Conservation (phyloP, 2,113 vertebrate genomes). For the Trematomus loennbergii region DNA sequence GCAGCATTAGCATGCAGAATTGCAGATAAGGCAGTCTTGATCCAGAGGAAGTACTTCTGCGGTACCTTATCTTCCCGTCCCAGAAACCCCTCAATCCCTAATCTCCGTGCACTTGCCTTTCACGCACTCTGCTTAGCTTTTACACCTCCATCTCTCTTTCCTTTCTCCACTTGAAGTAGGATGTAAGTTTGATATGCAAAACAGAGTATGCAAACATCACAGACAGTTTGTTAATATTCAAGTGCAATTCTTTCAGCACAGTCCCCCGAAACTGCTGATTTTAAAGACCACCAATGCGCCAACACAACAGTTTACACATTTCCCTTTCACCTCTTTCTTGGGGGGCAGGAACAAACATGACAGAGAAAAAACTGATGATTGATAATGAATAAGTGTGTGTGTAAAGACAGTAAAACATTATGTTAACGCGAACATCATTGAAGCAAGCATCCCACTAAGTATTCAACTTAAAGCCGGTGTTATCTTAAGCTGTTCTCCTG, state of each 20-base stretch:
- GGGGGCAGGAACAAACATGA: background rate
- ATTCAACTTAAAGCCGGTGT: background rate
- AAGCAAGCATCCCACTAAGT: background rate
- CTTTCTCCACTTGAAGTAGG: background rate
- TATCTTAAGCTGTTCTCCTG: background rate
- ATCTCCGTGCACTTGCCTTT: slow-evolving; percentile 27
- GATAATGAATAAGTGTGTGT: background rate
- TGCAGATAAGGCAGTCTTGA: slow-evolving; percentile 27
- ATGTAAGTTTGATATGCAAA: slow-evolving; percentile 34
- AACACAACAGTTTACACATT: background rate
- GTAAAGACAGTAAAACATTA: background rate
- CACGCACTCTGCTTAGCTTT: slow-evolving; percentile 13
- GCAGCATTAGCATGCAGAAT: slow-evolving; percentile 3
- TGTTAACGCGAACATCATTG: background rate
- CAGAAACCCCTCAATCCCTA: slow-evolving; percentile 43
- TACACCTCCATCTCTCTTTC: slow-evolving; percentile 3
- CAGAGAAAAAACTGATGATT: background rate
- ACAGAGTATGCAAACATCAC: slow-evolving; percentile 26
- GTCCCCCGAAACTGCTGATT: background rate
- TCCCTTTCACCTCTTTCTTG: background rate
- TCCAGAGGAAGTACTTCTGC: slow-evolving; percentile 20
- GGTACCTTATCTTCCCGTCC: slow-evolving; percentile 43
- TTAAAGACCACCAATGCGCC: background rate
- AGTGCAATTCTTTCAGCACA: background rate
- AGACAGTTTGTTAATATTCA: slow-evolving; percentile 10